Evolutionary conservation across 2,888 invertebrate genomes (phyloP).

Genomic region (Hoplodrina blanda): DNA sequence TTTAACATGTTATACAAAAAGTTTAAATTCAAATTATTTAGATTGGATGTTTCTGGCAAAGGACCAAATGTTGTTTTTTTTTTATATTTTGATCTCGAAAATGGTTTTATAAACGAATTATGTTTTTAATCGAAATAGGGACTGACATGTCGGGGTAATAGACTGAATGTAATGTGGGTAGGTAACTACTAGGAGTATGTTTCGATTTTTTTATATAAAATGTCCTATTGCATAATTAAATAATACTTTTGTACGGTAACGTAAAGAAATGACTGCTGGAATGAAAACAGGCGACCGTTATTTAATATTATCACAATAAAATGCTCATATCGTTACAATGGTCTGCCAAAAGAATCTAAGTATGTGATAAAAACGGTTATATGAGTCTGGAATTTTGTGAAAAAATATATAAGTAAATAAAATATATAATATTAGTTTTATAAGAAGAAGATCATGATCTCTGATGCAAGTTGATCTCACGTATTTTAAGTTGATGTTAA

Average conservation of each 20-base stretch:
- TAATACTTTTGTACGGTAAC: slow-evolving; percentile 24
- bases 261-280: slow-evolving; percentile 37
- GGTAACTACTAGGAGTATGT: slow-evolving; percentile 23
- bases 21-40: slow-evolving; percentile 58
- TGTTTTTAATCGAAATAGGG: slow-evolving; percentile 32
- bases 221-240: slow-evolving; percentile 37
- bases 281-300: slow-evolving; percentile 29
- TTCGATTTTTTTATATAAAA: slow-evolving; percentile 29
- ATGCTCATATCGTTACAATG: slow-evolving; percentile 59
- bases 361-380: slow-evolving; percentile 55
- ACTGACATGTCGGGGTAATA: slow-evolving; percentile 46
- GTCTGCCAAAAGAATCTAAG: slow-evolving; percentile 55
- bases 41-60: slow-evolving; percentile 63
- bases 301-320: slow-evolving; percentile 33
- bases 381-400: slow-evolving; percentile 46
- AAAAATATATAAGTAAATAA: slow-evolving; percentile 57
- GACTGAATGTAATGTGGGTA: slow-evolving; percentile 56
- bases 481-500: slow-evolving; percentile 77
- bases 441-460: slow-evolving; percentile 86
- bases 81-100: slow-evolving; percentile 73
- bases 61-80: slow-evolving; percentile 70
- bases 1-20: slow-evolving; percentile 70
- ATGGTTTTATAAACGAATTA: slow-evolving; percentile 34
- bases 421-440: slow-evolving; percentile 66
- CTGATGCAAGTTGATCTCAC: slow-evolving; percentile 85